phyloP scores from a whole-genome alignment of 2,797 vertebrate genomes.

The Apodemus agrarius region DNA sequence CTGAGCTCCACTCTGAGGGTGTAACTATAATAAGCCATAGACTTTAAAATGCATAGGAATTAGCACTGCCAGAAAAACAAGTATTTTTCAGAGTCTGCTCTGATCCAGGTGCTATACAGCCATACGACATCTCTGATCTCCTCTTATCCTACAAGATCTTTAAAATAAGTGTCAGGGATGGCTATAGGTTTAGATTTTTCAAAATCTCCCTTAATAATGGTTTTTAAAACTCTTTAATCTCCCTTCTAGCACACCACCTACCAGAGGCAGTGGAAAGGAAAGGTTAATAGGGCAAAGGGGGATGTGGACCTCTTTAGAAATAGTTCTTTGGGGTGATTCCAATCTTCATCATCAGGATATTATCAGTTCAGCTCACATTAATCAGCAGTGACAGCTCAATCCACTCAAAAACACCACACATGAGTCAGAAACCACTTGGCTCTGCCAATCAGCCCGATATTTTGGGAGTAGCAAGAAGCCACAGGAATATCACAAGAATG shows the following conservation, averaged over 20 bases:
- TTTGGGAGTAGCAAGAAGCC: not conserved
- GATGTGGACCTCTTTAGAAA: not conserved
- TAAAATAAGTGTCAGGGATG: not conserved
- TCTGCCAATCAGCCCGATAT: too few relatives aligned
- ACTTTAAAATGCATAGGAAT: not conserved
- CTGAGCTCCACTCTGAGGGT: not conserved
- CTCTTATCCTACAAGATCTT: not conserved
- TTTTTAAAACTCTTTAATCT: not conserved
- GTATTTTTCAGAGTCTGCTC: constrained; percentile 5
- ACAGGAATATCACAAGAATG: not conserved
- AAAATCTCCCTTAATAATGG: not conserved
- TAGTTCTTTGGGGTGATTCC: not conserved
- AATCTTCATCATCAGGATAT: not conserved
- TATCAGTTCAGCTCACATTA: not conserved
- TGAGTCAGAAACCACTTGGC: too few relatives aligned
- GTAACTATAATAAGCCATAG: not conserved
- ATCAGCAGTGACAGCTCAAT: not conserved
- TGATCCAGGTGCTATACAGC: not conserved
- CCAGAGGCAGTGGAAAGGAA: not conserved
- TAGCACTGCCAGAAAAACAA: not conserved
- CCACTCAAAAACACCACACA: too few relatives aligned
- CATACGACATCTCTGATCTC: not conserved
- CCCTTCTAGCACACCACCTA: not conserved
- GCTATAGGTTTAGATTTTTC: not conserved
- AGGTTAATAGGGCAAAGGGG: not conserved